Percentiles rank a stretch among this genome's conserved stretches.
These are phyloP conservation scores for Mesitornis unicolor DNA, from an alignment of 2,113 vertebrate genomes.

Conservation along the genomic window DNA sequence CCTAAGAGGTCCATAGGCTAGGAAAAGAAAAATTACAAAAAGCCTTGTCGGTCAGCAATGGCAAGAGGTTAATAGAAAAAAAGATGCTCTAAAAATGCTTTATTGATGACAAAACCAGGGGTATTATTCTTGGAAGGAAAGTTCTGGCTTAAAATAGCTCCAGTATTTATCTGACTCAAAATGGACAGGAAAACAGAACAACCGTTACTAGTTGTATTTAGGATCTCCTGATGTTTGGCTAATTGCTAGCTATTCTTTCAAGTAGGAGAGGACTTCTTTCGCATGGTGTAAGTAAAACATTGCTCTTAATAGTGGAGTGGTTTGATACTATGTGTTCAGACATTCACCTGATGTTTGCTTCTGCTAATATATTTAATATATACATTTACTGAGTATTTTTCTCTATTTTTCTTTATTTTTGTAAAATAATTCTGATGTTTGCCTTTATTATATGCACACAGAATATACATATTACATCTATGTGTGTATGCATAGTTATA, in stretches of 20 bases:
- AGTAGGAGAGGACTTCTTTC: background rate
- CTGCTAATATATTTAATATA: background rate
- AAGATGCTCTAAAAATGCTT: background rate
- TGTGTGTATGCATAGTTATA: background rate
- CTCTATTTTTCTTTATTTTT: background rate
- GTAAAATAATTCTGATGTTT: background rate
- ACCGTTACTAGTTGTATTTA: background rate
- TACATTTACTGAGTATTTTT: background rate
- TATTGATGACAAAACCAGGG: background rate
- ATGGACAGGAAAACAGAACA: background rate
- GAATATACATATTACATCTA: background rate
- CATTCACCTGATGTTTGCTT: background rate
- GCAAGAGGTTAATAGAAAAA: background rate
- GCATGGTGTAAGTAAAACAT: background rate
- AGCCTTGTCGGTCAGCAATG: background rate
- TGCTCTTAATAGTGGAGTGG: background rate
- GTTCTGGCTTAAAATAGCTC: background rate
- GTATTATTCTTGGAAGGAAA: background rate
- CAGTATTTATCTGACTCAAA: background rate
- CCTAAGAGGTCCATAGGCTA: background rate
- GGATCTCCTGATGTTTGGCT: background rate
- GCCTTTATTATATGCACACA: background rate
- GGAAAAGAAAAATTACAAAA: background rate
- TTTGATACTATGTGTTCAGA: background rate
- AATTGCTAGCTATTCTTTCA: background rate